A percentile compares a stretch with the other conserved stretches of the same genome.
Evolutionary conservation across 2,113 vertebrate genomes (phyloP).

Genomic region (Petrocephalus zakoni): DNA sequence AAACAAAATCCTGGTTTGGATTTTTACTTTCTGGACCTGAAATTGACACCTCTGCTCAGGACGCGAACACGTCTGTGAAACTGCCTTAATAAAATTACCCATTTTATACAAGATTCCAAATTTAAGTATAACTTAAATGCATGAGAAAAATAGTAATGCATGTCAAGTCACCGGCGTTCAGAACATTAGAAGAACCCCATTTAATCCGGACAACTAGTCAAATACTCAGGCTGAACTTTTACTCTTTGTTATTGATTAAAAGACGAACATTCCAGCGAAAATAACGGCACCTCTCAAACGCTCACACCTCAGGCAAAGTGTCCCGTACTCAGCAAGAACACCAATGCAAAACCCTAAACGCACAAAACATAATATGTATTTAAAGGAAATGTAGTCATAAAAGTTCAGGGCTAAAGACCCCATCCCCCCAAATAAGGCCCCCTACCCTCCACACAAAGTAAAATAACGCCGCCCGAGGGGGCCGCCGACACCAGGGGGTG

Average conservation of each 20-base stretch:
- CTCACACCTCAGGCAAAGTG: not conserved
- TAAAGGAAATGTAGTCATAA: not conserved
- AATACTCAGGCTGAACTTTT: not conserved
- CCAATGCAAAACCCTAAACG: not conserved
- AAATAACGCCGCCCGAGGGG: not conserved
- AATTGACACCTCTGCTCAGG: no score
- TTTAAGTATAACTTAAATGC: not conserved
- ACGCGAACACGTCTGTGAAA: not conserved
- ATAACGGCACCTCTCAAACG: not conserved
- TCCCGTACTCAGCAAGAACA: not conserved
- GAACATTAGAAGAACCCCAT: not conserved
- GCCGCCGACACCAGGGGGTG: not conserved
- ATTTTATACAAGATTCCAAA: not conserved
- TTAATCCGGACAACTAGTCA: not conserved
- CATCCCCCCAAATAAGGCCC: not conserved
- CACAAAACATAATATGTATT: not conserved
- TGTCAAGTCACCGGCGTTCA: not conserved
- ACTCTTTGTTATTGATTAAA: not conserved
- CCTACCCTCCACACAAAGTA: not conserved
- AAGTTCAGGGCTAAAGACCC: not conserved
- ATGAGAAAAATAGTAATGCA: no score
- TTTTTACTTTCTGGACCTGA: no score
- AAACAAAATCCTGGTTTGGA: no score
- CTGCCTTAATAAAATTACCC: not conserved
- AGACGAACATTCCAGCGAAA: not conserved